A percentile compares a stretch with the other conserved stretches of the same genome.
These are phyloP conservation scores for Epinephelus lanceolatus DNA, from an alignment of 2,113 vertebrate species.

Conservation along the genomic window DNA sequence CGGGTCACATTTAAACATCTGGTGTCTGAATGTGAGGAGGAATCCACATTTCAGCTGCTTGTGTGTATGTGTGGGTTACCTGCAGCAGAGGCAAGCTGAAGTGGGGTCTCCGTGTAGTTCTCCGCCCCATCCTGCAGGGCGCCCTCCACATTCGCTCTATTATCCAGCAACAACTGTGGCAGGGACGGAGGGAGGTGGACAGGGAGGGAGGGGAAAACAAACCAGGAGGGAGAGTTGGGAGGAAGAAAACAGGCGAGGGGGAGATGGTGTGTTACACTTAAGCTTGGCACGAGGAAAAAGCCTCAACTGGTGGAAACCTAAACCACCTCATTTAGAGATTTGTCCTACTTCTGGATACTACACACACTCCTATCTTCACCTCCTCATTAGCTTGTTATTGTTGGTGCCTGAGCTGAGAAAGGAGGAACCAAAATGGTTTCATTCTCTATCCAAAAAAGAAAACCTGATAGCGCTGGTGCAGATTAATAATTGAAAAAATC, in stretches of 20 bases:
- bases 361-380: conserved; percentile 30
- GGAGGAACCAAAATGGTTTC: conserved; percentile 5
- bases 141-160: conserved; percentile 83
- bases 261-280: conserved; percentile 52
- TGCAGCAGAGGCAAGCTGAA: conserved; percentile 87
- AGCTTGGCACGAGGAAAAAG: conserved; percentile 29
- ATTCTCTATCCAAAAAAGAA: not conserved
- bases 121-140: conserved; percentile 84
- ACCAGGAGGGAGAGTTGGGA: not conserved
- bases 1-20: not conserved
- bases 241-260: conserved; percentile 42
- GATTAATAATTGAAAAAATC: conserved; percentile 50
- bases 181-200: not conserved
- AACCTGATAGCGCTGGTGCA: conserved; percentile 36
- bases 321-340: conserved; percentile 32
- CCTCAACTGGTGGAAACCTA: conserved; percentile 50
- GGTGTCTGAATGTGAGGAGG: not conserved
- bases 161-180: conserved; percentile 85
- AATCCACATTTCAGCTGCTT: not conserved
- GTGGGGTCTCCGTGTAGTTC: conserved; percentile 86
- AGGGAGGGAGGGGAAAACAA: conserved; percentile 15
- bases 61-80: conserved; percentile 64
- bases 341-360: conserved; percentile 17
- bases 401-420: conserved; percentile 19
- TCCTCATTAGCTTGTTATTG: conserved; percentile 32